These are phyloP conservation scores for Nothoprocta pentlandii DNA, from an alignment of 2,113 vertebrate species.

Conservation along the genomic window DNA sequence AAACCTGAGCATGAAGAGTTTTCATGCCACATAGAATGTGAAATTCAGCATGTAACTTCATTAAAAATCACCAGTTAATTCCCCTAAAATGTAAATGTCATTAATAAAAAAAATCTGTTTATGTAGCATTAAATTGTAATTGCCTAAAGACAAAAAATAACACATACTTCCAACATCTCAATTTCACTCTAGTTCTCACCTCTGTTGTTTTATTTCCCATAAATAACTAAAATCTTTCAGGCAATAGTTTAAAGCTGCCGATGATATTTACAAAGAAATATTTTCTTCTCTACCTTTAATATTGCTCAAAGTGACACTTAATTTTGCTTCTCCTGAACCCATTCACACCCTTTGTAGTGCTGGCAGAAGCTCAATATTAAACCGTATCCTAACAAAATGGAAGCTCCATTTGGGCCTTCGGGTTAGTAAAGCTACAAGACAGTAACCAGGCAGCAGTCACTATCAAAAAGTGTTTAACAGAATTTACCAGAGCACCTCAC, in stretches of 20 bases:
- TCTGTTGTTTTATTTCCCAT: not conserved
- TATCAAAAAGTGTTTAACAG: slow-evolving; percentile 4
- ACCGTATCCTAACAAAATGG: not conserved
- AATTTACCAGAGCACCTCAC: slow-evolving; percentile 11
- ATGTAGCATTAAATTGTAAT: not conserved
- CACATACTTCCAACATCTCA: not conserved
- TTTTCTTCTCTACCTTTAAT: not conserved
- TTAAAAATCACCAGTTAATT: not conserved
- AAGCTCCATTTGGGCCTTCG: not conserved
- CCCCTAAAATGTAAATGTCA: not conserved
- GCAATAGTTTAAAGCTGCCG: not conserved
- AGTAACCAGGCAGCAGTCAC: slow-evolving; percentile 9
- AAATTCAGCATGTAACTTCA: not conserved
- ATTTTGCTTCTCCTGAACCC: not conserved
- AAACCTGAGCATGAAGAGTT: not conserved
- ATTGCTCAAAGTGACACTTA: not conserved
- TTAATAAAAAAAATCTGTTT: slow-evolving; percentile 8
- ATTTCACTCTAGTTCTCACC: not conserved
- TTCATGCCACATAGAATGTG: not conserved
- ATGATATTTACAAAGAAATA: not conserved
- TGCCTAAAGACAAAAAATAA: not conserved
- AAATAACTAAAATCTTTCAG: not conserved
- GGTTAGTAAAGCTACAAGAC: not conserved
- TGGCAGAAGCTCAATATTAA: slow-evolving; percentile 9
- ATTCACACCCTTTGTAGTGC: not conserved